Base-by-base conservation (phyloP, 2,888 invertebrate species). In the Actias luna region DNA sequence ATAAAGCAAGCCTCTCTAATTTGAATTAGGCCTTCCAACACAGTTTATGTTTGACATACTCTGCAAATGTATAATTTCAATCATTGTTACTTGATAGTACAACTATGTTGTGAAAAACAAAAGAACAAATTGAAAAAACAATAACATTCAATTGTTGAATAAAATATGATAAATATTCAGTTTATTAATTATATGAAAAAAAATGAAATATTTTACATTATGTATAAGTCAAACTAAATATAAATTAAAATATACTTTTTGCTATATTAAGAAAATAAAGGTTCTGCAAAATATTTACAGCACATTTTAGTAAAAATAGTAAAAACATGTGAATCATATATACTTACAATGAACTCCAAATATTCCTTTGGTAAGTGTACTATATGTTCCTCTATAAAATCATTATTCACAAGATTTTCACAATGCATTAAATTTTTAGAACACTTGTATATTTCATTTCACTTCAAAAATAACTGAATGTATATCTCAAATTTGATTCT, bases 361-460 rank as follows among this genome's bases (percentile, higher is more conserved):
- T 25, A 25, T 3, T 50, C 25, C 46, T 50, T 55, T 29, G 55
- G 29, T 27, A 25, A 29, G 55, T 55, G 55, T 55, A 29, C 27
- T 55, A n/a, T 16, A 29, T 29, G 29, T 16, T n/a, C 22, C 29
- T 42, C 18, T 29, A 59, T 39, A 42, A 27, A 27, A 39, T 22
- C 59, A 39, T 29, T 2, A 59, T 59, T 42, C 67, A 72, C 74
- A 70, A 57, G 67, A 60, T 71, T 69, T 52, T 67, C 68, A 64
- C 60, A 72, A 68, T 73, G 70, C 71, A 71, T 71, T 67, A 71
- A 72, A 73, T 73, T 64, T 66, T 70, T 67, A 71, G 73, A 67
- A 59, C 80, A 80, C 75, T 76, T 64, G 57, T 65, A 63, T 67
- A 69, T 68, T 66, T 70, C 67, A 73, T 69, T 68, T 72, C 69